These are phyloP conservation scores for Podarcis raffonei DNA, from an alignment of 2,113 vertebrate species.

Conservation along the genomic window DNA sequence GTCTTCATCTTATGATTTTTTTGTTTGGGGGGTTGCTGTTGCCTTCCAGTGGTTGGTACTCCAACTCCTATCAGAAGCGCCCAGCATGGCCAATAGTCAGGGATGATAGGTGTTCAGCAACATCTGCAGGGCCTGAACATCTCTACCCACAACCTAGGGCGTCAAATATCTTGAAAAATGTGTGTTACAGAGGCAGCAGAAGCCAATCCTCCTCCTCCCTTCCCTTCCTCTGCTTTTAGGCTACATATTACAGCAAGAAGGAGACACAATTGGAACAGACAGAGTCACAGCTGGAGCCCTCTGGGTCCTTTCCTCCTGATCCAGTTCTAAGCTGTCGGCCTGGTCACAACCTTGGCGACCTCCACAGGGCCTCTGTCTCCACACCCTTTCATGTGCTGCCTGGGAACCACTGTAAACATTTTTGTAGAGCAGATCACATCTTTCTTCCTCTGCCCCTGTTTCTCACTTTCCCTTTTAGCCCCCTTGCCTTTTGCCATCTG, in stretches of 20 bases:
- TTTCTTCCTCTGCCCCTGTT: background rate
- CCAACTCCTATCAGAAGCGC: too few species aligned
- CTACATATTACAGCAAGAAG: background rate
- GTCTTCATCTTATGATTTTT: background rate
- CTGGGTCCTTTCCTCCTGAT: background rate
- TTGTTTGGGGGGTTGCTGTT: background rate
- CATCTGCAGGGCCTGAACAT: too few species aligned
- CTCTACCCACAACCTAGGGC: background rate
- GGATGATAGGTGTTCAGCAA: too few species aligned
- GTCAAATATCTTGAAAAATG: background rate
- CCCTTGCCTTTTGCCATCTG: constrained; percentile 3
- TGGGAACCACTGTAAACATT: background rate
- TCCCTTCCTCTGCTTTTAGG: too few species aligned
- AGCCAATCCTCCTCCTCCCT: background rate
- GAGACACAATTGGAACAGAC: background rate
- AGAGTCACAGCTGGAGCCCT: background rate
- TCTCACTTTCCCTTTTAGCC: background rate
- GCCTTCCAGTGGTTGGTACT: too few species aligned
- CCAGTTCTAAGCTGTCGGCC: background rate
- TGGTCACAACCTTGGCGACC: background rate
- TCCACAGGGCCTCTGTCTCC: background rate
- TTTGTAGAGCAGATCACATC: background rate
- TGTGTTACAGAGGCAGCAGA: too few species aligned
- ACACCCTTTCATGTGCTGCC: background rate
- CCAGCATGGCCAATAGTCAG: too few species aligned